These are phyloP conservation scores for Cataglyphis rosenhaueri DNA, from an alignment of 2,888 invertebrate species.

Conservation along the genomic window DNA sequence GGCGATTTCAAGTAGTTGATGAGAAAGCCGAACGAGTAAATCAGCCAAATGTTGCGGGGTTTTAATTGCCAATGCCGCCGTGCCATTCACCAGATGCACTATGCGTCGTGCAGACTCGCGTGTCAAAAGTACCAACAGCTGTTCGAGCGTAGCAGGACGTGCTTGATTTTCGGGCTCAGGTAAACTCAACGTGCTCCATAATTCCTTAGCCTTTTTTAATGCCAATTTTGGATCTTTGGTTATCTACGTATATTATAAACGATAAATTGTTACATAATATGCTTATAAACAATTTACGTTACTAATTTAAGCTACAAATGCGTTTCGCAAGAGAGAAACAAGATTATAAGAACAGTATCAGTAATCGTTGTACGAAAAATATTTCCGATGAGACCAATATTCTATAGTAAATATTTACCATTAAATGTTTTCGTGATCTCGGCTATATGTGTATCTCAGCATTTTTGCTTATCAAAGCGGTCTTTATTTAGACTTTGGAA, in stretches of 20 bases:
- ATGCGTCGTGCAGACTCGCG: slow-evolving; percentile 92
- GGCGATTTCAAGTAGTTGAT: slow-evolving; percentile 87
- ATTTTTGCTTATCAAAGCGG: not conserved
- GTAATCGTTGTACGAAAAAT: not conserved
- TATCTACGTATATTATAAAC: slow-evolving; percentile 86
- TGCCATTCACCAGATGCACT: slow-evolving; percentile 92
- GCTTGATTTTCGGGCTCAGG: slow-evolving; percentile 95
- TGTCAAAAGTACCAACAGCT: slow-evolving; percentile 91
- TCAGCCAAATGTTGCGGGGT: slow-evolving; percentile 86
- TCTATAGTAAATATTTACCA: not conserved
- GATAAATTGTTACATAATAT: not conserved
- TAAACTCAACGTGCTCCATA: slow-evolving; percentile 90
- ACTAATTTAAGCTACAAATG: not conserved
- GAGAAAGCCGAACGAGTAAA: slow-evolving; percentile 82
- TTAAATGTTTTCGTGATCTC: not conserved
- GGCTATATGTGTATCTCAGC: not conserved
- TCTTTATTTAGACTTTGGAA: not conserved
- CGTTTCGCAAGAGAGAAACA: not conserved
- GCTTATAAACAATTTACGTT: no score
- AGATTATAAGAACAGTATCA: not conserved
- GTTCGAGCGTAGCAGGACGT: slow-evolving; percentile 92
- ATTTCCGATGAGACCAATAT: not conserved
- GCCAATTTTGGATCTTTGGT: slow-evolving; percentile 92
- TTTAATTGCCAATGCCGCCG: slow-evolving; percentile 87
- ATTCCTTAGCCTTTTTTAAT: slow-evolving; percentile 90